A percentile compares a stretch with the other conserved stretches of the same genome.
Conservation (phyloP, 37 sponge, comb jelly and placozoan genomes). For the Eunapius fragilis region DNA sequence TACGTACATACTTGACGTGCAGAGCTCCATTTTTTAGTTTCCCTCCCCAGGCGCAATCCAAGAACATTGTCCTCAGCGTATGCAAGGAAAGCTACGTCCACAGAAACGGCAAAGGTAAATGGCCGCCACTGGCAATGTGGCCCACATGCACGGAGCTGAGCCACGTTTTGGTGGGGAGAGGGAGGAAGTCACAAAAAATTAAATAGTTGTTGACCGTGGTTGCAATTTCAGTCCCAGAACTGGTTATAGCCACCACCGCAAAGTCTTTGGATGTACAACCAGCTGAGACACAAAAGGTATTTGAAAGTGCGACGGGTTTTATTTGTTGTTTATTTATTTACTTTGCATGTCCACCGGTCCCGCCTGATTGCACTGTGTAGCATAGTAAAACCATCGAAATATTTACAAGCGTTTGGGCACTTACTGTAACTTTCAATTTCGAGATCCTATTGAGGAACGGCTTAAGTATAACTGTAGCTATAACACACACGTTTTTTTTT, state of each 20-base stretch:
- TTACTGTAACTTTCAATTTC: no score
- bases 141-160: neutral
- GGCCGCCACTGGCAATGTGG: neutral
- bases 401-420: no score
- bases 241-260: constrained; percentile 44
- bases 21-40: neutral
- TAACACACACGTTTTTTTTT: no score
- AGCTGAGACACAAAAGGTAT: constrained; percentile 34
- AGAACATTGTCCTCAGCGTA: constrained; percentile 30
- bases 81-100: constrained; percentile 37
- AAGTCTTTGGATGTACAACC: constrained; percentile 55
- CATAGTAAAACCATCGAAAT: no score
- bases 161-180: no score
- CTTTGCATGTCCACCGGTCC: no score
- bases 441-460: no score
- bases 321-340: no score
- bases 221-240: constrained; percentile 21
- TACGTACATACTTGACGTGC: neutral
- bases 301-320: neutral
- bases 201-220: neutral
- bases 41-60: constrained; percentile 50
- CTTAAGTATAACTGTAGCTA: no score
- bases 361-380: no score
- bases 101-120: constrained; percentile 47
- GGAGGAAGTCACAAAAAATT: no score